phyloP scores from a whole-genome alignment of 2,888 invertebrate genomes.

The Eupithecia exiguata region DNA sequence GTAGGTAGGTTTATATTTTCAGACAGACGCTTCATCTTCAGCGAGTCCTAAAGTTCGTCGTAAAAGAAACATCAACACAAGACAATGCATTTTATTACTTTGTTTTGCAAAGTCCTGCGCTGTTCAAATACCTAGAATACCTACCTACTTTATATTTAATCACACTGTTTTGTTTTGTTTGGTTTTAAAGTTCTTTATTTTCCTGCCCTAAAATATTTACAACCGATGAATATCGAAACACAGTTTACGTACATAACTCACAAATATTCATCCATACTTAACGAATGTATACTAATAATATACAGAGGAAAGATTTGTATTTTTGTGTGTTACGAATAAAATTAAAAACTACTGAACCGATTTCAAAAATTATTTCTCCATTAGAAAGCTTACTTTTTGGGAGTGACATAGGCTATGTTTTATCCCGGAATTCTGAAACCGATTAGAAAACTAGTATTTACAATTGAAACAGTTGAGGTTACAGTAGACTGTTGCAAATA shows the following conservation, averaged over 20 bases:
- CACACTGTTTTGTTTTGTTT: neutral
- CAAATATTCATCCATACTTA: neutral
- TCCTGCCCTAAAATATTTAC: neutral
- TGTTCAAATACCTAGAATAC: conserved; percentile 2
- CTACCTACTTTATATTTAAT: conserved; percentile 1
- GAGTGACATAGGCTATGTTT: no score
- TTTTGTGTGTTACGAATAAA: no score
- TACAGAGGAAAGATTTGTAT: no score
- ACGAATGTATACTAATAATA: no score
- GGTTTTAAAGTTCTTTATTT: neutral
- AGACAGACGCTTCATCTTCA: neutral
- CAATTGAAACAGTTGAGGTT: neutral
- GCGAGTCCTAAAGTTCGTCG: neutral
- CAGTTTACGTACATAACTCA: neutral
- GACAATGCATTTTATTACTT: conserved; percentile 34
- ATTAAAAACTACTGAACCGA: no score
- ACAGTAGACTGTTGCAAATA: no score
- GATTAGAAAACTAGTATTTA: neutral
- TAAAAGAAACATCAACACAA: conserved; percentile 29
- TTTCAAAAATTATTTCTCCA: no score
- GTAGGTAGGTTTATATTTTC: neutral
- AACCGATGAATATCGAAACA: neutral
- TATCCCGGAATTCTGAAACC: no score
- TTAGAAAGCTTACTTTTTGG: no score
- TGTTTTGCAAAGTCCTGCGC: conserved; percentile 23